phyloP scores from a whole-genome alignment of 2,113 vertebrate species.

The Sorex araneus region DNA sequence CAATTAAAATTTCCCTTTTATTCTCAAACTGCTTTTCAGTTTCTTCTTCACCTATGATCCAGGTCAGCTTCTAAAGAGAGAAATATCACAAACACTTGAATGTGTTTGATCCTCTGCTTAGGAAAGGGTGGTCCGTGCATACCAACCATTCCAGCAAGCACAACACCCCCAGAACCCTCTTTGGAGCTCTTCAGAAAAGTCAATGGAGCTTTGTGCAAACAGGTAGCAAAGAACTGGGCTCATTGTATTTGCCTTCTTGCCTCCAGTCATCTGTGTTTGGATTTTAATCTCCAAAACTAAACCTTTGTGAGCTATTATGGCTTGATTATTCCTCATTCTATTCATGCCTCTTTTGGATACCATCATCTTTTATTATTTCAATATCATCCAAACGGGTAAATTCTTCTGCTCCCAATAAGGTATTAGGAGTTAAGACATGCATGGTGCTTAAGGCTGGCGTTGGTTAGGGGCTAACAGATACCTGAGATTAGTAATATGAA shows the following conservation, averaged over 20 bases:
- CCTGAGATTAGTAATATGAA: conserved; percentile 31
- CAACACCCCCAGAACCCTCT: background rate
- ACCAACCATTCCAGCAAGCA: background rate
- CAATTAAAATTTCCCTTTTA: background rate
- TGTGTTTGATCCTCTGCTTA: conserved; percentile 44
- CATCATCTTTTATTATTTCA: conserved; percentile 47
- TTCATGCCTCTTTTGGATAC: conserved; percentile 13
- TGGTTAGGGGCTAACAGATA: background rate
- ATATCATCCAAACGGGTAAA: conserved; percentile 7
- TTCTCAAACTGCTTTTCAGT: conserved; percentile 31
- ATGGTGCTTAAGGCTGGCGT: background rate
- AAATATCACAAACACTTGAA: conserved; percentile 23
- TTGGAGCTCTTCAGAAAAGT: background rate
- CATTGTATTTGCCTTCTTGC: conserved; percentile 19
- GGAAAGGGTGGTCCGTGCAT: background rate
- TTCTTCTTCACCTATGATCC: conserved; percentile 26
- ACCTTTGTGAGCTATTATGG: conserved; percentile 26
- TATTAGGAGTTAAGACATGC: conserved; percentile 38
- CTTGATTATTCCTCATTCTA: conserved; percentile 22
- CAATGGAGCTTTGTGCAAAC: conserved; percentile 61
- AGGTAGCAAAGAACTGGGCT: conserved; percentile 16
- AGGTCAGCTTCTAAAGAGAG: background rate
- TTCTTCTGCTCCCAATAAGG: background rate
- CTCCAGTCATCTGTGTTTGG: conserved; percentile 10
- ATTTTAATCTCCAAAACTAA: conserved; percentile 52